phyloP scores from a whole-genome alignment of 2,113 vertebrate species.

The Takifugu bimaculatus region DNA sequence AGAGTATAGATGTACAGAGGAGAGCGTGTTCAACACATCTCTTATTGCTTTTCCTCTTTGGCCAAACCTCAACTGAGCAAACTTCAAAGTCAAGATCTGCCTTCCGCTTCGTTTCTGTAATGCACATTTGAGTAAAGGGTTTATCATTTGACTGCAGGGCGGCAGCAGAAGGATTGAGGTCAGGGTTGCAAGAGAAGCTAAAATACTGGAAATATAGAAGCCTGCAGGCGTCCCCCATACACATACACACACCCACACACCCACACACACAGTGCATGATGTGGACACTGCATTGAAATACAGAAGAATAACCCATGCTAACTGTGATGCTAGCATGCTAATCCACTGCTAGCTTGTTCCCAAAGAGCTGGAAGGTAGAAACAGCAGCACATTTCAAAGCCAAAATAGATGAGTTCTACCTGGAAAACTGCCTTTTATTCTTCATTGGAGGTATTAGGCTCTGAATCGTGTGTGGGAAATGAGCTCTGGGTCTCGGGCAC shows the following conservation, averaged over 20 bases:
- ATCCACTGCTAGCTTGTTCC: too few species aligned
- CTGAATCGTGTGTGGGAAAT: too few species aligned
- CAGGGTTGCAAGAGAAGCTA: conserved; percentile 25
- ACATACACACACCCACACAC: neutral
- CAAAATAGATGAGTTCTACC: too few species aligned
- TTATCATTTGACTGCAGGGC: conserved; percentile 48
- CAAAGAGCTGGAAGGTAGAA: too few species aligned
- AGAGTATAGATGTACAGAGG: too few species aligned
- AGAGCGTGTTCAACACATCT: too few species aligned
- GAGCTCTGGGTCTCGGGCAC: too few species aligned
- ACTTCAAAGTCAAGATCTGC: conserved; percentile 55
- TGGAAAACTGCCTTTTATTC: too few species aligned
- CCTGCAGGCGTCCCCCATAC: neutral
- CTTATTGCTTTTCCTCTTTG: neutral
- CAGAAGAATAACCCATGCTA: too few species aligned
- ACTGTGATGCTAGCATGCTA: too few species aligned
- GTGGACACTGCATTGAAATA: neutral
- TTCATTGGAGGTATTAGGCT: too few species aligned
- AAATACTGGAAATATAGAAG: conserved; percentile 9
- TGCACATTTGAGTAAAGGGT: conserved; percentile 40
- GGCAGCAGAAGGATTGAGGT: conserved; percentile 46
- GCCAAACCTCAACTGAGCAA: conserved; percentile 19
- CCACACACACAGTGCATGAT: neutral
- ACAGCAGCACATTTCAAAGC: too few species aligned
- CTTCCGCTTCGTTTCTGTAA: conserved; percentile 28